These are phyloP conservation scores for Trichoplusia ni DNA, from an alignment of 1,140 invertebrate genomes.

Conservation along the genomic window DNA sequence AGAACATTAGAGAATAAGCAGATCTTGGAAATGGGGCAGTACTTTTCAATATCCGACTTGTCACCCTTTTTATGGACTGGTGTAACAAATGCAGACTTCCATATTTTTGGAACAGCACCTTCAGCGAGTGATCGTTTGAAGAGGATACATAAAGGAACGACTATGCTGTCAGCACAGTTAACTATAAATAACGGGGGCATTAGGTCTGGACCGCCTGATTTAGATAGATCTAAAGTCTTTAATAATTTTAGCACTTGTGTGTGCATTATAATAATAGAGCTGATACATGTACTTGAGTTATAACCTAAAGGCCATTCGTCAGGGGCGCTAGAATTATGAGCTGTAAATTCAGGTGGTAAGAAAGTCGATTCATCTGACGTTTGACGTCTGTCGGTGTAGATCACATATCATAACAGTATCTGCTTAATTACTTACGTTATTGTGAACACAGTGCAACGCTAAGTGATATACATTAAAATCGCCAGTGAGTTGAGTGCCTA, in stretches of 20 bases:
- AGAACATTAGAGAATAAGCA: slow-evolving; percentile 43
- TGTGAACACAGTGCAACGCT: too few species aligned
- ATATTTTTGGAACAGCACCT: slow-evolving; percentile 37
- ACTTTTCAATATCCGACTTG: slow-evolving; percentile 34
- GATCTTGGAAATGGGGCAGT: slow-evolving; percentile 38
- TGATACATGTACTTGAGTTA: too few species aligned
- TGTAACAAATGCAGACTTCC: slow-evolving; percentile 43
- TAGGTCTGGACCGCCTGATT: slow-evolving; percentile 2
- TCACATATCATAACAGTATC: too few species aligned
- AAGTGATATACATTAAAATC: too few species aligned
- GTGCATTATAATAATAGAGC: too few species aligned
- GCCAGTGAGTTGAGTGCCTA: too few species aligned
- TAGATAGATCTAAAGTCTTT: too few species aligned
- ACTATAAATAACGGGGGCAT: slow-evolving; percentile 34
- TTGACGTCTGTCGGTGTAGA: too few species aligned
- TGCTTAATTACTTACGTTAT: too few species aligned
- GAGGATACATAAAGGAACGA: slow-evolving; percentile 34
- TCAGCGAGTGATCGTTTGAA: slow-evolving; percentile 32
- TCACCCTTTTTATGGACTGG: slow-evolving; percentile 40
- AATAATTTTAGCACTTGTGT: too few species aligned
- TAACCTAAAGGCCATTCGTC: too few species aligned
- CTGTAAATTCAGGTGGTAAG: neutral
- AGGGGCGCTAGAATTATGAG: neutral
- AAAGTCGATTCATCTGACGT: too few species aligned
- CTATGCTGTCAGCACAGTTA: slow-evolving; percentile 37